Evolutionary conservation across 2,113 vertebrate genomes (phyloP), one percentile per base, ranked within the genome.

Genomic region (Anthoscopus minutus): DNA sequence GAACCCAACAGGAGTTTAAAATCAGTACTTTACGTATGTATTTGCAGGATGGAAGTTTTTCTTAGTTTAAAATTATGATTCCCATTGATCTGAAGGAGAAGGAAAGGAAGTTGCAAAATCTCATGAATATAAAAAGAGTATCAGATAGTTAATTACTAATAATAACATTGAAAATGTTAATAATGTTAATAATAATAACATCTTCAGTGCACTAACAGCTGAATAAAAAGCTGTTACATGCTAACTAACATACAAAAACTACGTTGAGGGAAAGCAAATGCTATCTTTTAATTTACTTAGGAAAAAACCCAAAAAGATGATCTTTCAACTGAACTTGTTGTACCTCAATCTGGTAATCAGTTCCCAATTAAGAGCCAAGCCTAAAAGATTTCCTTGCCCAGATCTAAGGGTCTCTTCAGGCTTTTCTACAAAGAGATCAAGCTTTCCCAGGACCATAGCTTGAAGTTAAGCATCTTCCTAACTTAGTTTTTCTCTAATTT

Each of bases 401-500:
- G 69, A 95, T 86, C 81, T 92, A 76, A 92, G 33, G 65, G 37
- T 71, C 37, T 94, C 61, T 88, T 88, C 50, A 89, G 81, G 62
- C 65, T 95, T 82, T 92, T 78, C 80, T 89, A 93, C 88, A 96
- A 95, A 87, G 88, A 74, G 50, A 94, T 82, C 79, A 91, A 10
- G 61, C 50, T 71, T 72, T 76, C 74, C 54, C 33, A 77, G 51
- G 64, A 69, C 23, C 70, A 57, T 37, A 77, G 51, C 37, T 77
- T 92, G 73, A 67, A 94, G 72, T 84, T 71, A 88, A 86, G 79
- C 69, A 94, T 95, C 83, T 82, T 92, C 79, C 74, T 76, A 88
- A 93, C 91, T 88, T 67, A 57, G 47, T 77, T 91, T 89, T 82
- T 80, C 84, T 57, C 51, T 97, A 97, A 97, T 97, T 74, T 87